Conservation (phyloP, 2,888 invertebrate genomes). For the Flexamia atlantica region DNA sequence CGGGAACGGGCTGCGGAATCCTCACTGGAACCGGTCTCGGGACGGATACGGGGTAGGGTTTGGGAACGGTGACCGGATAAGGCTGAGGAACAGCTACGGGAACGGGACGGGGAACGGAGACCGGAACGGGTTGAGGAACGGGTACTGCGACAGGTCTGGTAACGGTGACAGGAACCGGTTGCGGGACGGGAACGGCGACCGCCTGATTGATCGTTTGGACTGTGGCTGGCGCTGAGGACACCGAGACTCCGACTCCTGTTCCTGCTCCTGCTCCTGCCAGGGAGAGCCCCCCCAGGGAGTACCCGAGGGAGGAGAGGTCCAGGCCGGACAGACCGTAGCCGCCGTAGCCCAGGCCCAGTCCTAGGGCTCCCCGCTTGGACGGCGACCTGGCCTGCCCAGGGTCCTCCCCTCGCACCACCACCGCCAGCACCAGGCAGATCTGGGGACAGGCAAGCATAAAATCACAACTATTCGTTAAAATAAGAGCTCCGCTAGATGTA, state of each 20-base stretch:
- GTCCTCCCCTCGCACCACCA: slow-evolving; percentile 24
- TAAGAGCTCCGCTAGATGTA: too few species aligned
- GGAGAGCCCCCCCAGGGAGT: slow-evolving; percentile 34
- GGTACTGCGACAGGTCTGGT: slow-evolving; percentile 66
- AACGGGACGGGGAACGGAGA: slow-evolving; percentile 66
- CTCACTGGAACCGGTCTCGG: slow-evolving; percentile 69
- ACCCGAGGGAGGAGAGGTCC: slow-evolving; percentile 7
- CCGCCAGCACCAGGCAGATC: slow-evolving; percentile 14
- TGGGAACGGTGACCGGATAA: slow-evolving; percentile 68
- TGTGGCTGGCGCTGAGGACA: slow-evolving; percentile 53
- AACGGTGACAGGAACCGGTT: slow-evolving; percentile 66
- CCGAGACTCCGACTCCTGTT: slow-evolving; percentile 7
- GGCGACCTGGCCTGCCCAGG: slow-evolving; percentile 19
- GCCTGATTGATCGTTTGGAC: slow-evolving; percentile 64
- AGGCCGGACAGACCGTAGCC: not conserved
- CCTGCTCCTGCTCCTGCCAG: slow-evolving; percentile 39
- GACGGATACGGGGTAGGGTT: slow-evolving; percentile 68
- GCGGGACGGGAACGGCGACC: slow-evolving; percentile 66
- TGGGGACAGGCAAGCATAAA: not conserved
- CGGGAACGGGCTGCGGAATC: slow-evolving; percentile 68
- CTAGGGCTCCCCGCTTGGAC: slow-evolving; percentile 42
- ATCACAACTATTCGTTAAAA: too few species aligned
- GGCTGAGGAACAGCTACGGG: slow-evolving; percentile 74
- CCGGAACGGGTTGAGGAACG: slow-evolving; percentile 66
- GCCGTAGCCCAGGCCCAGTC: slow-evolving; percentile 12